Evolutionary conservation across 35 echinoderm and acorn worm species (phyloP).

Genomic region (Ophiothrix spiculata): DNA sequence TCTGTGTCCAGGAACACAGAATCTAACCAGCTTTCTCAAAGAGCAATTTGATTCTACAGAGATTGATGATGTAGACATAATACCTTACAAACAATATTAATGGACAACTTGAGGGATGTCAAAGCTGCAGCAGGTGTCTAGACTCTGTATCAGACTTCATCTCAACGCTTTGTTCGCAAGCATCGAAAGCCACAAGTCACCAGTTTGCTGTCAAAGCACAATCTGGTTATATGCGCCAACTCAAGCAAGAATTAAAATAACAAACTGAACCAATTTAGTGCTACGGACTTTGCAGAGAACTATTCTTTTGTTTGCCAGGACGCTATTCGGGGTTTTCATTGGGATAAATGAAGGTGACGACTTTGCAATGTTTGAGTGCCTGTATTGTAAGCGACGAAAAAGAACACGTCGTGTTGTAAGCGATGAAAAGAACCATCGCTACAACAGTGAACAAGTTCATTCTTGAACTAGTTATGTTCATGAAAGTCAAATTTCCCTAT

Average conservation of each 20-base stretch:
- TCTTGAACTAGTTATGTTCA: not conserved
- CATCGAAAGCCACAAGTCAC: not conserved
- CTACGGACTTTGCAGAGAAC: slow-evolving; percentile 16
- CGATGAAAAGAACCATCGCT: not conserved
- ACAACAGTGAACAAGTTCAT: not conserved
- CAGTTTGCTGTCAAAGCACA: not conserved
- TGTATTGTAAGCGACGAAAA: no score
- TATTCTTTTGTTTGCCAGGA: slow-evolving; percentile 31
- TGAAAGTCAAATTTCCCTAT: not conserved
- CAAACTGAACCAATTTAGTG: not conserved
- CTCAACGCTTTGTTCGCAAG: not conserved
- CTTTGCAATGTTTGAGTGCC: no score
- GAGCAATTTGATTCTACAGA: not conserved
- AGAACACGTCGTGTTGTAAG: no score
- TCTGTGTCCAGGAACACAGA: not conserved
- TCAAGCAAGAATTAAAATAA: not conserved
- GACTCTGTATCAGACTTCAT: not conserved
- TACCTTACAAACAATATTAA: not conserved
- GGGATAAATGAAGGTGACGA: not conserved
- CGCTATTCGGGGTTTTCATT: slow-evolving; percentile 25
- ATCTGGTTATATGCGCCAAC: not conserved
- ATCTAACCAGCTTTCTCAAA: no score
- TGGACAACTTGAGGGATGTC: not conserved
- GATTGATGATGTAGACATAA: not conserved
- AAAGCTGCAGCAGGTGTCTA: not conserved